Evolutionary conservation across 2,888 invertebrate species (phyloP).

Genomic region (Acleris emargana): DNA sequence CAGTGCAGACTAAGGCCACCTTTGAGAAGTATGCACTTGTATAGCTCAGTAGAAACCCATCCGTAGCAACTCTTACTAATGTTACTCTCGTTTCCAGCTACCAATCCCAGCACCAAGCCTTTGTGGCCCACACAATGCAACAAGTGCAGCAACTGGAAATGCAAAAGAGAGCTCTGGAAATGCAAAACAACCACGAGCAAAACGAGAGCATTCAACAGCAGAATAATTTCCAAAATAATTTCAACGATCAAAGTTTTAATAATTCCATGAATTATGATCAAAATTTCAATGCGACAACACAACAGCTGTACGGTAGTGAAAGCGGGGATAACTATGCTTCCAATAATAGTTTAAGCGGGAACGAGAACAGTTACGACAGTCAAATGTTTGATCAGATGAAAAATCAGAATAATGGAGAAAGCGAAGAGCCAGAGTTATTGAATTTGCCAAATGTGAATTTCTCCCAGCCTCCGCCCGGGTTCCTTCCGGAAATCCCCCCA

Average conservation of each 20-base stretch:
- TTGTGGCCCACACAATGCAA: constrained; percentile 94
- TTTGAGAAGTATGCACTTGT: constrained; percentile 86
- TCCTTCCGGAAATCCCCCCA: constrained; percentile 57
- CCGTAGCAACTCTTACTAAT: constrained; percentile 22
- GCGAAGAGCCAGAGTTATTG: constrained; percentile 64
- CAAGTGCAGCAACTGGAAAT: constrained; percentile 93
- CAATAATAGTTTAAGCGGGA: constrained; percentile 77
- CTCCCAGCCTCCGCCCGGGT: constrained; percentile 78
- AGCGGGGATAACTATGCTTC: constrained; percentile 73
- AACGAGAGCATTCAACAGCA: constrained; percentile 57
- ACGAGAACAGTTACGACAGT: constrained; percentile 78
- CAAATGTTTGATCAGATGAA: constrained; percentile 74
- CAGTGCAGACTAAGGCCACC: constrained; percentile 91
- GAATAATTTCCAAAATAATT: constrained; percentile 65
- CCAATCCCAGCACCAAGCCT: constrained; percentile 97
- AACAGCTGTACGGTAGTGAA: constrained; percentile 69
- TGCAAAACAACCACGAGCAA: constrained; percentile 69
- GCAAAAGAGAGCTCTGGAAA: constrained; percentile 88
- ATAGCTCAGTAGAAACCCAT: constrained; percentile 34
- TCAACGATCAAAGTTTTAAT: constrained; percentile 65
- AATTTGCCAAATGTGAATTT: constrained; percentile 75
- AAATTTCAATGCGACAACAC: constrained; percentile 59
- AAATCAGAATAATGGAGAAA: constrained; percentile 56
- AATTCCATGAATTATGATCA: constrained; percentile 65
- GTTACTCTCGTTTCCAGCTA: constrained; percentile 82